phyloP scores from a whole-genome alignment of 2,888 invertebrate species.

The Branchipolynoe longqiensis region DNA sequence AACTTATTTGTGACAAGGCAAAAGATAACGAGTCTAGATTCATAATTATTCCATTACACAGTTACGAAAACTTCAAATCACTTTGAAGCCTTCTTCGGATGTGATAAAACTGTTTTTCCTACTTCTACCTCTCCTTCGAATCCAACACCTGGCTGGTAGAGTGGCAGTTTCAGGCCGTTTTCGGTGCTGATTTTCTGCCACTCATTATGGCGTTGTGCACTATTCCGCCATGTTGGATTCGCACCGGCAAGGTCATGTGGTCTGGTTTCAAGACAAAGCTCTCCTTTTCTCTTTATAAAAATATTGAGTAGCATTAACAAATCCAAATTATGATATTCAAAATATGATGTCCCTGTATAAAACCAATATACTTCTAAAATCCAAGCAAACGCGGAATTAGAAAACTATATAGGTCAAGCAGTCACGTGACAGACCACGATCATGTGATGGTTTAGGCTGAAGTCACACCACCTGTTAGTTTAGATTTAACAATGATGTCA shows the following conservation, averaged over 20 bases:
- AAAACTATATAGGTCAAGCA: not conserved
- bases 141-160: constrained; percentile 45
- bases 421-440: constrained; percentile 4
- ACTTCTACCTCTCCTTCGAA: constrained; percentile 27
- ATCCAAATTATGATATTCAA: too few relatives aligned
- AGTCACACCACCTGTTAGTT: too few relatives aligned
- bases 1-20: constrained; percentile 99
- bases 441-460: constrained; percentile 1
- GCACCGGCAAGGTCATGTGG: constrained; percentile 54
- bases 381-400: too few relatives aligned
- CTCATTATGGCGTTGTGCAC: constrained; percentile 59
- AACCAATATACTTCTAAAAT: too few relatives aligned
- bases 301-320: too few relatives aligned
- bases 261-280: constrained; percentile 2
- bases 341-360: too few relatives aligned
- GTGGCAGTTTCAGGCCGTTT: constrained; percentile 61
- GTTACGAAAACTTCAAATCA: constrained; percentile 96
- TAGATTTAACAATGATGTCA: too few relatives aligned
- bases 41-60: constrained; percentile 84
- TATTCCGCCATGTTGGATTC: constrained; percentile 58
- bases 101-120: constrained; percentile 29
- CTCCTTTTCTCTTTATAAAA: not conserved
- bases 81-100: constrained; percentile 90
- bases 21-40: constrained; percentile 97
- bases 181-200: constrained; percentile 43